Evolutionary conservation across 2,888 invertebrate genomes (phyloP).

Genomic region (Creontiades dilutus): DNA sequence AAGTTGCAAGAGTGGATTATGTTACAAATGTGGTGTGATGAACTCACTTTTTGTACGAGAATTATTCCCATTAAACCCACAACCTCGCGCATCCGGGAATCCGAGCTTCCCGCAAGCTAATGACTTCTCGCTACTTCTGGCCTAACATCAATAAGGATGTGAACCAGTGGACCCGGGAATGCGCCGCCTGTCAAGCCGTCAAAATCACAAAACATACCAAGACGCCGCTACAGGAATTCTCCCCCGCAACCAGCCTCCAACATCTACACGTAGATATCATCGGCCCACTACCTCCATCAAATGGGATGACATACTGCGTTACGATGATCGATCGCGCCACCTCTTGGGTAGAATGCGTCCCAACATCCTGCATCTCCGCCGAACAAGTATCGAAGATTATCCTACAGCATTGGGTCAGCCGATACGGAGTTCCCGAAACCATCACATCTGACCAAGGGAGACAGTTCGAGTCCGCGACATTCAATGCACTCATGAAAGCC

Average conservation of each 20-base stretch:
- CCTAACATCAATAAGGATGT: neutral
- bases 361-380: neutral
- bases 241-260: too few species aligned
- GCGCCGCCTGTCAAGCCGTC: neutral
- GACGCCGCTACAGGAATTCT: neutral
- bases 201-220: neutral
- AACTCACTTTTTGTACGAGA: too few species aligned
- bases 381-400: neutral
- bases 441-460: conserved; percentile 5
- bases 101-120: too few species aligned
- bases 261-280: conserved; percentile 17
- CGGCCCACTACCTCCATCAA: neutral
- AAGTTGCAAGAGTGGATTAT: too few species aligned
- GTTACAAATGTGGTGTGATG: too few species aligned
- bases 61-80: too few species aligned
- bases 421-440: neutral
- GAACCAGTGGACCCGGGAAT: neutral
- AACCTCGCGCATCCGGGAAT: too few species aligned
- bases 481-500: neutral
- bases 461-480: neutral
- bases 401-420: neutral
- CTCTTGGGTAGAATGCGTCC: conserved; percentile 41
- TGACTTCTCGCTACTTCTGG: neutral
- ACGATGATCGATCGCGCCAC: neutral
- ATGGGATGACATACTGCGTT: neutral